Percentiles rank a stretch among this genome's conserved stretches.
Conservation (phyloP, 2,888 invertebrate species). For the Andricus curvator region DNA sequence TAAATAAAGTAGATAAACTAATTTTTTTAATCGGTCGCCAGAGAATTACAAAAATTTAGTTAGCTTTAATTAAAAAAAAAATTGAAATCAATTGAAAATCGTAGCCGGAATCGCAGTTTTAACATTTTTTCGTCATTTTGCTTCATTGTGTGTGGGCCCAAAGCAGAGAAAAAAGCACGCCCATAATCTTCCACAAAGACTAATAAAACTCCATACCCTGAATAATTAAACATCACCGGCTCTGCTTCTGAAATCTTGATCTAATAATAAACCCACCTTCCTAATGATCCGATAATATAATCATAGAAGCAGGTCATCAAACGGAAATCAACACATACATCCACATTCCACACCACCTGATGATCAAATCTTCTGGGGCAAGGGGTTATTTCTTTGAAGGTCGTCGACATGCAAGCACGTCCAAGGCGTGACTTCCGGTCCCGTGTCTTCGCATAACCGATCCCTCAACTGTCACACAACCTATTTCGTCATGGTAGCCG, state of each 20-base stretch:
- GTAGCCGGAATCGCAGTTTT: too few relatives aligned
- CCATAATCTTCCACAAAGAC: too few relatives aligned
- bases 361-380: slow-evolving; percentile 32
- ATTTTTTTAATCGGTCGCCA: too few relatives aligned
- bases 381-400: slow-evolving; percentile 32
- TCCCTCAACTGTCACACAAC: slow-evolving; percentile 23
- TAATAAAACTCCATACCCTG: too few relatives aligned
- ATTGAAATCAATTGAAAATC: too few relatives aligned
- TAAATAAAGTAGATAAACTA: too few relatives aligned
- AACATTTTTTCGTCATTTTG: too few relatives aligned
- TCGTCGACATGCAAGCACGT: slow-evolving; percentile 32
- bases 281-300: neutral
- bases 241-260: neutral
- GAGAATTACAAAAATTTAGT: too few relatives aligned
- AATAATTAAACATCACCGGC: too few relatives aligned
- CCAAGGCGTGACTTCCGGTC: slow-evolving; percentile 69
- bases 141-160: too few relatives aligned
- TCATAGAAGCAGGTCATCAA: slow-evolving; percentile 7
- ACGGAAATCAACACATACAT: neutral
- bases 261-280: neutral
- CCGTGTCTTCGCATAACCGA: slow-evolving; percentile 37
- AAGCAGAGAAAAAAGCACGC: too few relatives aligned
- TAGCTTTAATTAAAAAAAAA: too few relatives aligned
- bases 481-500: slow-evolving; percentile 66
- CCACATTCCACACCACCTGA: neutral